phyloP scores from a whole-genome alignment of 2,888 invertebrate species.

The Lasioglossum zephyrum region DNA sequence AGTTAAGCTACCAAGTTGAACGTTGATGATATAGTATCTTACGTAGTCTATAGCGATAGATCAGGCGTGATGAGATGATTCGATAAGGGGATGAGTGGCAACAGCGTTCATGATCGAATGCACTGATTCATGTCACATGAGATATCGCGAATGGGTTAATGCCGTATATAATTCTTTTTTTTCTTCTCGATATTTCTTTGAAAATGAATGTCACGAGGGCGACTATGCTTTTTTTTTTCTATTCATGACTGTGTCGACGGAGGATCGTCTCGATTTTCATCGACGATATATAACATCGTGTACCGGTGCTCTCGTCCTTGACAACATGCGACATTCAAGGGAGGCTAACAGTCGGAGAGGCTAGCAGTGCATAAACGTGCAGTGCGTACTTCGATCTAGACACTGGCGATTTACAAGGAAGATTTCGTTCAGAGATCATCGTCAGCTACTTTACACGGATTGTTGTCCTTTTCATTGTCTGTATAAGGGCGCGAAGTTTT shows the following conservation, averaged over 20 bases:
- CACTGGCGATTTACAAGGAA: slow-evolving; percentile 65
- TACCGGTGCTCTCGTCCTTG: slow-evolving; percentile 70
- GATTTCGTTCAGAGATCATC: slow-evolving; percentile 49
- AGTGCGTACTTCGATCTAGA: slow-evolving; percentile 66
- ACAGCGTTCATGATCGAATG: slow-evolving; percentile 76
- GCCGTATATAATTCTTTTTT: slow-evolving; percentile 20
- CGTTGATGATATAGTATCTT: slow-evolving; percentile 46
- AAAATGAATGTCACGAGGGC: slow-evolving; percentile 55
- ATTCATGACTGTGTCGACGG: slow-evolving; percentile 55
- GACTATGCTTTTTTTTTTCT: slow-evolving; percentile 41
- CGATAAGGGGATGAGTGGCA: slow-evolving; percentile 71
- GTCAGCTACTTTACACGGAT: background rate
- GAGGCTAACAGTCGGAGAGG: slow-evolving; percentile 62
- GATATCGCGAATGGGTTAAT: slow-evolving; percentile 56
- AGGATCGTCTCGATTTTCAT: slow-evolving; percentile 41
- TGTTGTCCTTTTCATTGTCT: background rate
- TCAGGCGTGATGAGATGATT: slow-evolving; percentile 70
- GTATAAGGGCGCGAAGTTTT: background rate
- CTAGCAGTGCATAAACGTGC: slow-evolving; percentile 72
- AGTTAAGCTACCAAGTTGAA: slow-evolving; percentile 44
- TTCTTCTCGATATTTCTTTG: background rate
- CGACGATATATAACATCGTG: slow-evolving; percentile 55
- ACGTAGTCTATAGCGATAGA: slow-evolving; percentile 63
- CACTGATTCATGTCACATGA: slow-evolving; percentile 72
- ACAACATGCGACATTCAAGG: slow-evolving; percentile 76